phyloP scores from a whole-genome alignment of 2,797 vertebrate species.

The Cygnus olor region DNA sequence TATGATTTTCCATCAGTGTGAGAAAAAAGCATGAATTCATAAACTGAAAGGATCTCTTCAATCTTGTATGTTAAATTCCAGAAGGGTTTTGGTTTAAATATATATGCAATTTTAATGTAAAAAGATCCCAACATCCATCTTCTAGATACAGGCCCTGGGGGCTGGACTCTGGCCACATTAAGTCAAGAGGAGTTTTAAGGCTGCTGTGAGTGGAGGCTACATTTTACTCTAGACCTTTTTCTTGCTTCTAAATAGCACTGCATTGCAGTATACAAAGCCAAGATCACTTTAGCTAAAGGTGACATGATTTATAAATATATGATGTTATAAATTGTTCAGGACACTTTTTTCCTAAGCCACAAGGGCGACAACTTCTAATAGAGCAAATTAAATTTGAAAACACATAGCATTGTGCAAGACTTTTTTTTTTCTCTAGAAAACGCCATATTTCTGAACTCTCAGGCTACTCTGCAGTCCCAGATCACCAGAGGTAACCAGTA shows the following conservation, averaged over 20 bases:
- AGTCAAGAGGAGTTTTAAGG: background rate
- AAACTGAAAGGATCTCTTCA: background rate
- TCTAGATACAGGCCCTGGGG: background rate
- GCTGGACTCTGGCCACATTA: fast-evolving
- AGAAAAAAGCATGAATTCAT: background rate
- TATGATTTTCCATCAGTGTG: background rate
- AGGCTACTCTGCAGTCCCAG: background rate
- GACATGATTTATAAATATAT: background rate
- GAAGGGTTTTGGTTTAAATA: background rate
- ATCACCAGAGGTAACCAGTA: background rate
- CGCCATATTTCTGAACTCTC: background rate
- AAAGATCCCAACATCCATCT: background rate
- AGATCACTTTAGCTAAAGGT: background rate
- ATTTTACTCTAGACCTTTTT: background rate
- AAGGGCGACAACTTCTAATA: background rate
- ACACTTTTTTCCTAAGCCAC: background rate
- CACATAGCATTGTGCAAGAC: background rate
- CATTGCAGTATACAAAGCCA: background rate
- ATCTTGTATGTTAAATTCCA: background rate
- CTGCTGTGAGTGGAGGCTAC: background rate
- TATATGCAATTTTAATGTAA: background rate
- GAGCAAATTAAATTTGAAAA: background rate
- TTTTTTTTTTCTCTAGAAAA: background rate
- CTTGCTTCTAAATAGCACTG: background rate
- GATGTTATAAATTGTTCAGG: background rate